Evolutionary conservation across 30 jellyfish, hydroid and myxozoan species (phyloP).

Genomic region (Aurelia sp.): DNA sequence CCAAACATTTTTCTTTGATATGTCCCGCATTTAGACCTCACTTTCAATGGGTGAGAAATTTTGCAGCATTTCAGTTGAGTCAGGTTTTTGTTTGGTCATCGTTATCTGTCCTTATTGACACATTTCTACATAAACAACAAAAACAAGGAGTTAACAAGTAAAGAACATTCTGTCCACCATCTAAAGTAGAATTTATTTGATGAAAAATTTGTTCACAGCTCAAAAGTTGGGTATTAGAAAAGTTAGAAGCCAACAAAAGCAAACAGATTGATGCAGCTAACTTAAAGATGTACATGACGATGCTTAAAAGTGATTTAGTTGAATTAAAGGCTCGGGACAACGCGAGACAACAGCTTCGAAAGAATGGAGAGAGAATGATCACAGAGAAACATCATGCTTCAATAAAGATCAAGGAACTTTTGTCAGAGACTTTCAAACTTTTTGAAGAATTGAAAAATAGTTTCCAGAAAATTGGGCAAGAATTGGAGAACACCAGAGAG

Average conservation of each 20-base stretch:
- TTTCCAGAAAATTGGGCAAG: constrained; percentile 11
- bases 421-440: constrained; percentile 12
- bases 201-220: not conserved
- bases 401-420: constrained; percentile 27
- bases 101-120: too few relatives aligned
- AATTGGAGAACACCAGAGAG: constrained; percentile 18
- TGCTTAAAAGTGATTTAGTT: constrained; percentile 48
- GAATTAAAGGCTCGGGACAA: constrained; percentile 35
- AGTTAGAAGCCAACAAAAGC: constrained; percentile 4
- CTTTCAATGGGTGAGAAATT: too few relatives aligned
- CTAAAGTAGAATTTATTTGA: too few relatives aligned
- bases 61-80: too few relatives aligned
- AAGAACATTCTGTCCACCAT: too few relatives aligned
- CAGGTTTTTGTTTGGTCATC: too few relatives aligned
- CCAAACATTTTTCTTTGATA: too few relatives aligned
- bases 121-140: too few relatives aligned
- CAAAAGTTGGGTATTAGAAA: constrained; percentile 33
- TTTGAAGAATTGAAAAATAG: constrained; percentile 28
- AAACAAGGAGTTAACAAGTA: too few relatives aligned
- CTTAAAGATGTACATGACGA: constrained; percentile 23
- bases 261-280: constrained; percentile 24
- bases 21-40: too few relatives aligned
- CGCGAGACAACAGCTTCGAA: constrained; percentile 48
- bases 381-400: constrained; percentile 27
- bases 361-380: constrained; percentile 34